Evolutionary conservation across 2,797 vertebrate species (phyloP).

Genomic region (Natrix natrix): DNA sequence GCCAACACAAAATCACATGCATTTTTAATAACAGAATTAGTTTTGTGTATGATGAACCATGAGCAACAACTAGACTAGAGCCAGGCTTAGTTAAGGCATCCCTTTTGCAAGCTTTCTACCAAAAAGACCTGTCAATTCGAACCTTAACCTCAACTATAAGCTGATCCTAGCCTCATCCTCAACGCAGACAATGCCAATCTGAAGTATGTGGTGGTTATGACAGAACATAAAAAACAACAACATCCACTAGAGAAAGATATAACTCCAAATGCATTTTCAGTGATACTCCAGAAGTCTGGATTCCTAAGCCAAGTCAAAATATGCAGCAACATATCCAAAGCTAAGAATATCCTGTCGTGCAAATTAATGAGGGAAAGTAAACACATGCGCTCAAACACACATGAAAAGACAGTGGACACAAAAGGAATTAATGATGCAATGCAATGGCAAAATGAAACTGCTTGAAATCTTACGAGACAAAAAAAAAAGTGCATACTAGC

Average conservation of each 20-base stretch:
- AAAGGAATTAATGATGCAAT: constrained; percentile 63
- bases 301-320: constrained; percentile 39
- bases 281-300: constrained; percentile 45
- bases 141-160: constrained; percentile 24
- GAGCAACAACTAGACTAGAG: constrained; percentile 71
- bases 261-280: constrained; percentile 39
- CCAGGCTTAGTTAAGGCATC: constrained; percentile 61
- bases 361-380: constrained; percentile 59
- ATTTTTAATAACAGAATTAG: constrained; percentile 70
- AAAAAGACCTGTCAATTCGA: constrained; percentile 19
- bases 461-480: constrained; percentile 36
- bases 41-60: constrained; percentile 67
- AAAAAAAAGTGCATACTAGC: constrained; percentile 46
- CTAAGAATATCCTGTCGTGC: constrained; percentile 54
- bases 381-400: constrained; percentile 55
- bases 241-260: constrained; percentile 46
- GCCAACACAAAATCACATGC: constrained; percentile 65
- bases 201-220: constrained; percentile 52
- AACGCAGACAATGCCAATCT: constrained; percentile 43
- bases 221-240: constrained; percentile 52
- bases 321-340: constrained; percentile 60
- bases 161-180: constrained; percentile 41
- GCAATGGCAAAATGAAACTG: constrained; percentile 59
- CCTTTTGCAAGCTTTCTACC: constrained; percentile 40
- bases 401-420: constrained; percentile 59